A percentile compares a stretch with the other conserved stretches of the same genome.
These are phyloP conservation scores for Eulimnadia texana DNA, from an alignment of 1,140 invertebrate genomes.

Conservation along the genomic window DNA sequence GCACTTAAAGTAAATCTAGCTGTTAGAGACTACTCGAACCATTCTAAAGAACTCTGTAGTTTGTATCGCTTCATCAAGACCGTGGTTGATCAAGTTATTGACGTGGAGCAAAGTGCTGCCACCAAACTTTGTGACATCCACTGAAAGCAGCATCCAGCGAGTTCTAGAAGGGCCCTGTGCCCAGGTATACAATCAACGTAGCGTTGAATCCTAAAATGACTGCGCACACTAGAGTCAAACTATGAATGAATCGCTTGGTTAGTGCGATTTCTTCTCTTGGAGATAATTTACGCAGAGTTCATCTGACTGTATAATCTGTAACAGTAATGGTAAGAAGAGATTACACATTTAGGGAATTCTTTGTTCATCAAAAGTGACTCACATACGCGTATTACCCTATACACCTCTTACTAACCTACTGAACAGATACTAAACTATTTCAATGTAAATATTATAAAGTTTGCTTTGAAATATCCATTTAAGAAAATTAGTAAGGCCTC, in stretches of 20 bases:
- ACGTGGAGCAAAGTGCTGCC: slow-evolving; percentile 32
- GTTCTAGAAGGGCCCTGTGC: slow-evolving; percentile 51
- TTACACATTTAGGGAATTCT: too few species aligned
- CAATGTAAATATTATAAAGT: too few species aligned
- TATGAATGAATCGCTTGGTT: neutral
- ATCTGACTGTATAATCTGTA: too few species aligned
- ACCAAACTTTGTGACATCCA: slow-evolving; percentile 41
- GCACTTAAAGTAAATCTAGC: slow-evolving; percentile 44
- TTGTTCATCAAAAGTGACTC: too few species aligned
- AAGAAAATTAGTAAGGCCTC: too few species aligned
- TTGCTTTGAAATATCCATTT: too few species aligned
- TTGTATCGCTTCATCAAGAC: neutral
- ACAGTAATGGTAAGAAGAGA: too few species aligned
- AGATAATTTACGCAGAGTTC: too few species aligned
- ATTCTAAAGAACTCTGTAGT: neutral
- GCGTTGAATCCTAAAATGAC: slow-evolving; percentile 62
- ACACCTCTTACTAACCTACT: too few species aligned
- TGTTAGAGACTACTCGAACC: too few species aligned
- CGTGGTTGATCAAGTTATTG: neutral
- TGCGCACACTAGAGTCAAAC: slow-evolving; percentile 57
- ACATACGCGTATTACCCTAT: too few species aligned
- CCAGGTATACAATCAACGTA: slow-evolving; percentile 48
- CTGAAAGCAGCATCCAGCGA: slow-evolving; percentile 42
- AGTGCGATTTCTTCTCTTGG: neutral
- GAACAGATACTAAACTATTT: too few species aligned